These are phyloP conservation scores for Mus spicilegus DNA, from an alignment of 2,113 vertebrate genomes.

Conservation along the genomic window DNA sequence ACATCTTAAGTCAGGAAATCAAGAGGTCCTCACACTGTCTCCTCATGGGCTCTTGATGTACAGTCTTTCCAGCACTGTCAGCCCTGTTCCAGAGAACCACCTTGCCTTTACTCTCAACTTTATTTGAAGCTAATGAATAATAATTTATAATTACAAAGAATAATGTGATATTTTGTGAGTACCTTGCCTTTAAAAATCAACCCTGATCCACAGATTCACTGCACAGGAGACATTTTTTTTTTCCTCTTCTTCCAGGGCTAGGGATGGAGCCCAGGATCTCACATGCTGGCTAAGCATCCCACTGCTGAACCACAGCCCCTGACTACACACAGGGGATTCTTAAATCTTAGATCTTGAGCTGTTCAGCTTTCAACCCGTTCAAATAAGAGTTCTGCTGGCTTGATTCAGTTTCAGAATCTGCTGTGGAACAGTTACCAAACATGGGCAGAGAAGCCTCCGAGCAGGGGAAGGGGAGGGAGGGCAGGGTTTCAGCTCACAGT, in stretches of 20 bases:
- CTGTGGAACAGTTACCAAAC: conserved; percentile 81
- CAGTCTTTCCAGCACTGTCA: neutral
- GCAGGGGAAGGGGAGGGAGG: conserved; percentile 68
- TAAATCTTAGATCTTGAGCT: conserved; percentile 50
- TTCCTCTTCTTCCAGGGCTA: neutral
- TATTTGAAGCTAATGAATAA: neutral
- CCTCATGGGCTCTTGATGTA: neutral
- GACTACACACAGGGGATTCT: neutral
- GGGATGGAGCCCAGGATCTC: neutral
- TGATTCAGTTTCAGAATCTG: neutral
- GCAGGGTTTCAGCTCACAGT: conserved; percentile 6
- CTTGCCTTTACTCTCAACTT: neutral
- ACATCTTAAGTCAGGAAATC: neutral
- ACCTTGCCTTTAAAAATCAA: neutral
- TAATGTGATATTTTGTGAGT: neutral
- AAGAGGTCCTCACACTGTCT: neutral
- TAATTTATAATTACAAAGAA: neutral
- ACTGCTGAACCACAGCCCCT: neutral
- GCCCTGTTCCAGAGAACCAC: neutral
- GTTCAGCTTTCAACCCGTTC: conserved; percentile 61
- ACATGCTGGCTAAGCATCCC: neutral
- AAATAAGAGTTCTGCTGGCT: conserved; percentile 68
- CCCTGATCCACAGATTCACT: neutral
- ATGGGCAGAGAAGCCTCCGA: conserved; percentile 77
- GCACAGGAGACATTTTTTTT: neutral